Percentiles rank a stretch among this genome's conserved stretches.
These are phyloP conservation scores for Aramus guarauna DNA, from an alignment of 2,113 vertebrate species.

Conservation along the genomic window DNA sequence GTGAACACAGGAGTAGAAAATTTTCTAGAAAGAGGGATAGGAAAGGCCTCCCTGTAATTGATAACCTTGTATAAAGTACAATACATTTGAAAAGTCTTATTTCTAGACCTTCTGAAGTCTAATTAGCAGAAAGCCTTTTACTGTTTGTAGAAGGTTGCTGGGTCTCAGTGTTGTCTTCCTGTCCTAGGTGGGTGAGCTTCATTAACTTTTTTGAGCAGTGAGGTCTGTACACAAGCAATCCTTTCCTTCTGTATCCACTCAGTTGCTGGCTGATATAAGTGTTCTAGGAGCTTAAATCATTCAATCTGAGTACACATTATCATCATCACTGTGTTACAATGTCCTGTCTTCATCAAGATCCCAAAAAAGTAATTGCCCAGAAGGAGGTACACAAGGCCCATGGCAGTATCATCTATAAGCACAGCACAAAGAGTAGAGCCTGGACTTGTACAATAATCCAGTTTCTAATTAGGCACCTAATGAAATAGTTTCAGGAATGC, in stretches of 20 bases:
- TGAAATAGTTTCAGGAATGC: slow-evolving; percentile 36
- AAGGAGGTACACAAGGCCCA: background rate
- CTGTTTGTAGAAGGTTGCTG: background rate
- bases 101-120: background rate
- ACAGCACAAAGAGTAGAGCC: slow-evolving; percentile 6
- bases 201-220: background rate
- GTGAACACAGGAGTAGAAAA: background rate
- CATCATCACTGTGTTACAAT: background rate
- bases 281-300: background rate
- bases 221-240: background rate
- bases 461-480: slow-evolving; percentile 52
- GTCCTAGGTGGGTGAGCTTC: background rate
- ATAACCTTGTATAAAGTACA: background rate
- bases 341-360: background rate
- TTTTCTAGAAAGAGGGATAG: background rate
- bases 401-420: background rate
- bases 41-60: background rate
- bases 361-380: background rate
- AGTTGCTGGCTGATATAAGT: background rate
- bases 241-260: background rate
- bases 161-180: background rate
- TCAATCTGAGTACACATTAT: background rate
- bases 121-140: background rate
- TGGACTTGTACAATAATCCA: slow-evolving; percentile 6
- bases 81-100: background rate